Conservation (phyloP, 2,888 invertebrate genomes). For the Plagiodera versicolora region DNA sequence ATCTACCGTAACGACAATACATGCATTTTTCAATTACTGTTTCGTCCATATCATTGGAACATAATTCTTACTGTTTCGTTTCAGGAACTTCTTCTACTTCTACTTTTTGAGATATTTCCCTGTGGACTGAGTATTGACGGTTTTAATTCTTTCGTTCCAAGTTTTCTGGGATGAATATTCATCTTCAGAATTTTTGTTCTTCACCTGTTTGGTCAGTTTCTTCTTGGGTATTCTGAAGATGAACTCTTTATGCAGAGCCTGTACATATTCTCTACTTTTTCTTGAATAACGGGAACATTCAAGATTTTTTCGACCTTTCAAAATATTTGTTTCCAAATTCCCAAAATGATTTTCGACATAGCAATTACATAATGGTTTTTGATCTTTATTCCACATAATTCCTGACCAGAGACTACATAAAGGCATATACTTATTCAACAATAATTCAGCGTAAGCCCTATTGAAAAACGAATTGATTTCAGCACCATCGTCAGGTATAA, state of each 20-base stretch:
- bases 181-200: neutral
- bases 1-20: neutral
- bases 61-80: too few relatives aligned
- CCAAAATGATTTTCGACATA: neutral
- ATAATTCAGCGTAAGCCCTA: neutral
- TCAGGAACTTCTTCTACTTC: too few relatives aligned
- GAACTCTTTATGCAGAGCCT: too few relatives aligned
- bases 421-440: too few relatives aligned
- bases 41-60: neutral
- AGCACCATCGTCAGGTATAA: neutral
- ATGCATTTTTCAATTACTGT: neutral
- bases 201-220: neutral
- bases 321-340: neutral
- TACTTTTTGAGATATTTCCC: too few relatives aligned
- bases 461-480: neutral
- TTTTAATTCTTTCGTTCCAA: neutral
- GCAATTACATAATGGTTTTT: neutral
- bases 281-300: too few relatives aligned
- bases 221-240: too few relatives aligned
- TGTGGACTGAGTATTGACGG: neutral
- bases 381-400: neutral
- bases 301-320: neutral
- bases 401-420: too few relatives aligned
- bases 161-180: neutral
- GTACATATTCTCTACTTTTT: neutral